Base-by-base conservation (phyloP, 2,113 vertebrate genomes). In the Hassar affinis region DNA sequence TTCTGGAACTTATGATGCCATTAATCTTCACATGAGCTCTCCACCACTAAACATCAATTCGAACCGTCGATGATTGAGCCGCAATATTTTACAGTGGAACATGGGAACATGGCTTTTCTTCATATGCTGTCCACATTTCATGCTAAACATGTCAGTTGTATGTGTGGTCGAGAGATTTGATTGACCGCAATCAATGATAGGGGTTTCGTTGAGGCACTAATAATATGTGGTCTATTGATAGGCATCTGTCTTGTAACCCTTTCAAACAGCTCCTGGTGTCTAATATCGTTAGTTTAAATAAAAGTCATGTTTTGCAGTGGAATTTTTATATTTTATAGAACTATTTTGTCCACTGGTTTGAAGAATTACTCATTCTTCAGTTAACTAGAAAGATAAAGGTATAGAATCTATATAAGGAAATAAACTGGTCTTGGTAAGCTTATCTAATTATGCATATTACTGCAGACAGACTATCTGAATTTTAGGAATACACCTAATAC, bases 361-460 rank as follows among this genome's bases (percentile, higher is more conserved):
- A 62, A 62, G 59, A 4, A 2, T 30, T 15, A 30, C 12, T 20
- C 35, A 66, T 17, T 64, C 17, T 17, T 9, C 2, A 66, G 30
- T 66, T 35, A 17, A 20, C 7, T 8, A 35, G 59, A 27, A 27
- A 27, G 12, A 61, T 8, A 9, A 59, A 59, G 10, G 57, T n/a
- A n/a, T n/a, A n/a, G n/a, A n/a, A n/a, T n/a, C 57, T 64, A 33
- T 15, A 64, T 33, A 64, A 64, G 61, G 14, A 15, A 30, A 64
- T 17, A 80, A 84, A 56, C 74, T 78, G 45, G 51, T 91, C 87
- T 89, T 91, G 87, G 90, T 93, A 93, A 94, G 90, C 92, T 90
- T 91, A 90, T 93, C 92, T 93, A 92, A 94, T 93, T 92, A 93
- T 91, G 88, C 87, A 84, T 90, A 90, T 91, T 89, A 89, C 89